Evolutionary conservation across 2,888 invertebrate genomes (phyloP).

Genomic region (Brachypterus glaber): DNA sequence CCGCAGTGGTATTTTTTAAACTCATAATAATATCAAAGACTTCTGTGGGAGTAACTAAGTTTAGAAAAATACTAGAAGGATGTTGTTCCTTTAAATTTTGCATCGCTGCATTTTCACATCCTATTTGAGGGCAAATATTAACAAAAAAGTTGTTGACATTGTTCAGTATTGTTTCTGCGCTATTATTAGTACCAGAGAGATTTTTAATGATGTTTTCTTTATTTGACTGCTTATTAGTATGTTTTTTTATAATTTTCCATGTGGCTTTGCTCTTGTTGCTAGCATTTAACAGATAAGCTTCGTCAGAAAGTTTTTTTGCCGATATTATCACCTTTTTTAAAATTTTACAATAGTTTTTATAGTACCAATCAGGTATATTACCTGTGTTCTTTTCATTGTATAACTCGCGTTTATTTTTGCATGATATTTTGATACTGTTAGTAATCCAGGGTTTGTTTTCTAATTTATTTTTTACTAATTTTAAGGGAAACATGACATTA

Average conservation of each 20-base stretch:
- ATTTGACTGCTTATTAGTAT: neutral
- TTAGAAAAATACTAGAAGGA: neutral
- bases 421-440: neutral
- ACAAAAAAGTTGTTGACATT: conserved; percentile 8
- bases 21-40: conserved; percentile 6
- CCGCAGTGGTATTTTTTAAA: conserved; percentile 11
- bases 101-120: conserved; percentile 1
- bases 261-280: neutral
- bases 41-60: conserved; percentile 4
- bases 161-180: neutral
- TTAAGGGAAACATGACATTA: neutral
- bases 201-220: neutral
- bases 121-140: conserved; percentile 5
- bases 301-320: neutral
- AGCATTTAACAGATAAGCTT: neutral
- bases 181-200: neutral
- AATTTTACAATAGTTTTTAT: neutral
- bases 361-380: neutral
- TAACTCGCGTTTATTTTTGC: neutral
- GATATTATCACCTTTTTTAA: neutral
- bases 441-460: neutral
- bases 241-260: neutral
- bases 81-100: neutral
- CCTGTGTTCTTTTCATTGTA: neutral
- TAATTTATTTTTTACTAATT: neutral